Evolutionary conservation across 2,797 vertebrate species (phyloP).

Genomic region (Gypaetus barbatus): DNA sequence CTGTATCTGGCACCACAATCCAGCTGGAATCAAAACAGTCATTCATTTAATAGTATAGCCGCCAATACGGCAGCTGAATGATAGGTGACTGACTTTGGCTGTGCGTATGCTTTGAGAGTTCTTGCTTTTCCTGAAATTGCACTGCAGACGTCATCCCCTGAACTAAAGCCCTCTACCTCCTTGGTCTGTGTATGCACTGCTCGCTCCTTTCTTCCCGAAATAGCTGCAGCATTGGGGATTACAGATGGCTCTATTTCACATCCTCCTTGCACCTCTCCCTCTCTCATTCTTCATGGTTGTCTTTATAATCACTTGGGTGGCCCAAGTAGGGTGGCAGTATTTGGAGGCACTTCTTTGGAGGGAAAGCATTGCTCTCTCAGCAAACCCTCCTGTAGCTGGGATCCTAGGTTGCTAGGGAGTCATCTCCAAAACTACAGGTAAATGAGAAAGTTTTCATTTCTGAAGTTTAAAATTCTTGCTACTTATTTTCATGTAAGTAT

Average conservation of each 20-base stretch:
- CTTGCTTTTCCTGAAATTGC: neutral
- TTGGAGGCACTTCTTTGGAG: neutral
- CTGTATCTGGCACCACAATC: neutral
- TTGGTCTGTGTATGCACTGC: neutral
- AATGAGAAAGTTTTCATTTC: neutral
- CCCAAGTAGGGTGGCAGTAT: neutral
- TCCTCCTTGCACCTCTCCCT: neutral
- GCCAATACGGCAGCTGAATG: neutral
- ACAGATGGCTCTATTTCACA: neutral
- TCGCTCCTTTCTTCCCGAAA: neutral
- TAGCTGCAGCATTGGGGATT: neutral
- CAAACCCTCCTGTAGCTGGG: neutral
- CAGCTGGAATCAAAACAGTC: constrained; percentile 2
- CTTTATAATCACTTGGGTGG: neutral
- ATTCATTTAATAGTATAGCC: neutral
- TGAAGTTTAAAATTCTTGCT: neutral
- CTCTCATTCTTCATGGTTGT: neutral
- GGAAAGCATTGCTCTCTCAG: neutral
- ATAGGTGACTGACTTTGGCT: neutral
- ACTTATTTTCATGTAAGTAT: neutral
- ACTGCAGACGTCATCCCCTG: neutral
- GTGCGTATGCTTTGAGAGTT: neutral
- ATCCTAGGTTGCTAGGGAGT: neutral
- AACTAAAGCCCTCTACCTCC: neutral
- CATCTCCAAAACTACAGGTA: neutral